Evolutionary conservation across 2,888 invertebrate species (phyloP).

Genomic region (Elegia similella): DNA sequence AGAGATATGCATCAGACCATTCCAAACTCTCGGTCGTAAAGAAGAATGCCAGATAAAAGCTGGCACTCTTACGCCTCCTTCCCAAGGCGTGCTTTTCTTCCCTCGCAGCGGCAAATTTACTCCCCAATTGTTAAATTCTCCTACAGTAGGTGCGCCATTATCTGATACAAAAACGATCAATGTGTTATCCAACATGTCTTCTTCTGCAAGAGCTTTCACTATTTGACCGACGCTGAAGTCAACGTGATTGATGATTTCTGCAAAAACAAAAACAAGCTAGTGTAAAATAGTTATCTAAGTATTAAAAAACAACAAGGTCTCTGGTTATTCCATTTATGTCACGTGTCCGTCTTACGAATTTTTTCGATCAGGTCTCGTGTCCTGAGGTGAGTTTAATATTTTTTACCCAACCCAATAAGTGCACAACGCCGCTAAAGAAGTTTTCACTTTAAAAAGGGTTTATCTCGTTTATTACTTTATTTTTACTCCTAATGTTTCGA

Average conservation of each 20-base stretch:
- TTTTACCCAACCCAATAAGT: no score
- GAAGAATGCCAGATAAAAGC: constrained; percentile 86
- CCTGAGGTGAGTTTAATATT: no score
- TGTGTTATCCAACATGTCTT: constrained; percentile 88
- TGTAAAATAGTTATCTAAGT: neutral
- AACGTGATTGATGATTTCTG: constrained; percentile 86
- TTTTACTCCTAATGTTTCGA: no score
- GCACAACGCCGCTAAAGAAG: no score
- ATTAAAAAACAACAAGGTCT: neutral
- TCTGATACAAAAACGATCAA: constrained; percentile 94
- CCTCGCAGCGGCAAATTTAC: constrained; percentile 90
- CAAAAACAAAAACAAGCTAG: constrained; percentile 28
- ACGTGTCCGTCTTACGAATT: no score
- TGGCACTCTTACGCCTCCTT: constrained; percentile 90
- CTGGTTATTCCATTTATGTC: neutral
- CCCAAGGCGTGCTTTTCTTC: constrained; percentile 91
- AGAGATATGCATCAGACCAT: constrained; percentile 86
- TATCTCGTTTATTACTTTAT: no score
- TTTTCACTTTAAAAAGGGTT: no score
- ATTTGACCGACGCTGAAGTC: constrained; percentile 92
- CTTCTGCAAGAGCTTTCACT: constrained; percentile 84
- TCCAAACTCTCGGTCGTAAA: constrained; percentile 83
- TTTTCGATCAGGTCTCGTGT: no score
- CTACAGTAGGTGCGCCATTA: constrained; percentile 92
- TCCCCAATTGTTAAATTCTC: constrained; percentile 87